Base-by-base conservation (phyloP, 1,140 invertebrate genomes). In the Trichoplusia ni region DNA sequence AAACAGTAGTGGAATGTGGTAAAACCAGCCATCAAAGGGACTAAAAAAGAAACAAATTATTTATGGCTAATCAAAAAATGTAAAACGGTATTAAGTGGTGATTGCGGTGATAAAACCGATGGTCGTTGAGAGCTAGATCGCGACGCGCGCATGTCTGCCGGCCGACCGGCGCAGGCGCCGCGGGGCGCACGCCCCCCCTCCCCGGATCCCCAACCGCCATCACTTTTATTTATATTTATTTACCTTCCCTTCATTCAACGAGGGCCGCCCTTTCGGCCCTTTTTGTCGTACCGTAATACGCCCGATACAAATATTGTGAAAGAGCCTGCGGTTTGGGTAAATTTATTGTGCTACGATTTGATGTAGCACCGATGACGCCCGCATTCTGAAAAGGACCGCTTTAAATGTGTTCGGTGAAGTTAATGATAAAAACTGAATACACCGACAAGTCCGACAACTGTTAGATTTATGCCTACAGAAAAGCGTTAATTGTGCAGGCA, bases 201-300 rank as follows among this genome's bases (percentile, higher is more conserved):
- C 72, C 72, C n/a, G n/a, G n/a, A n/a, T n/a, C n/a, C 46, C 76
- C 59, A 74, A 38, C 71, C 75, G 69, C 81, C 82, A 77, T 85
- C 77, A 83, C 82, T 83, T 87, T 90, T 90, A 90, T 89, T 90
- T 90, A 89, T 90, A 89, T 87, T 90, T 90, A 90, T 90, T 90
- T 90, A 89, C 84, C 87, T 90, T 89, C 86, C 86, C 84, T 90
- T 89, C 87, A 88, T 89, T 90, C 86, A 89, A 82, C 82, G 77
- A 84, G 84, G 77, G 80, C 86, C 86, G 87, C 87, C 87, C 87
- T 90, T 87, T 89, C 84, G 86, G 87, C 82, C 81, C 87, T 89
- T 90, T 90, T 89, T 90, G 86, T 83, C 82, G 78, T 78, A 60
- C 67, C 67, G 61, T 68, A 77, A 77, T 72, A 73, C 68, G 73